phyloP scores from a whole-genome alignment of 2,888 invertebrate species.

The Acleris sparsana region DNA sequence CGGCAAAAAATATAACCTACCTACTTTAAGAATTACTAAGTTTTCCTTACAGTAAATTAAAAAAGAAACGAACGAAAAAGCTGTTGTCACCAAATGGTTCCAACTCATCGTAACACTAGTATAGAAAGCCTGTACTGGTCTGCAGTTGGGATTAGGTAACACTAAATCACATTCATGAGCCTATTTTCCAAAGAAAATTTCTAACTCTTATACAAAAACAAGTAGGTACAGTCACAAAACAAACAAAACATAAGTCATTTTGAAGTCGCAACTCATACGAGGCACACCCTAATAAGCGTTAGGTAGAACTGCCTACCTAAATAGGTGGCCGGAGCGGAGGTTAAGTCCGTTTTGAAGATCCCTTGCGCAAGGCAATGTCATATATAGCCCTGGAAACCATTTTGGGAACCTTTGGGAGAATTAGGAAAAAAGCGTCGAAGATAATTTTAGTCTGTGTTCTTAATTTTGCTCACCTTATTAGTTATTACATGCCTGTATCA shows the following conservation, averaged over 20 bases:
- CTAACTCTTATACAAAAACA: not conserved
- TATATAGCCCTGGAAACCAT: conserved; percentile 72
- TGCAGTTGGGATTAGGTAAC: no score
- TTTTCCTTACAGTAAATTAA: no score
- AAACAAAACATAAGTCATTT: conserved; percentile 42
- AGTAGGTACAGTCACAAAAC: conserved; percentile 1
- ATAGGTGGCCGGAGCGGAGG: conserved; percentile 29
- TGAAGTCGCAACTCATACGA: conserved; percentile 57
- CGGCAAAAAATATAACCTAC: no score
- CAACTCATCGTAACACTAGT: no score
- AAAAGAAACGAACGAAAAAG: no score
- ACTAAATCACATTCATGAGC: no score
- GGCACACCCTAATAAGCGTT: conserved; percentile 58
- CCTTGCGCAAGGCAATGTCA: conserved; percentile 70
- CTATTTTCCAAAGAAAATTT: not conserved
- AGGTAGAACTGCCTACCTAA: conserved; percentile 32
- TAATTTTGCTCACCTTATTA: no score
- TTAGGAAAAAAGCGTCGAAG: conserved; percentile 40
- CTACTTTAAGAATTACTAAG: no score
- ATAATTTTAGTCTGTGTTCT: no score
- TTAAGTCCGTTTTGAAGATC: conserved; percentile 31
- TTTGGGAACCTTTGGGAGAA: conserved; percentile 63
- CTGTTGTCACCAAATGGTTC: no score
- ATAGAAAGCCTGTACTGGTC: no score
- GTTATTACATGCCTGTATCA: no score